Base-by-base conservation (phyloP, 2,888 invertebrate species). In the Cyclophora albipunctata region DNA sequence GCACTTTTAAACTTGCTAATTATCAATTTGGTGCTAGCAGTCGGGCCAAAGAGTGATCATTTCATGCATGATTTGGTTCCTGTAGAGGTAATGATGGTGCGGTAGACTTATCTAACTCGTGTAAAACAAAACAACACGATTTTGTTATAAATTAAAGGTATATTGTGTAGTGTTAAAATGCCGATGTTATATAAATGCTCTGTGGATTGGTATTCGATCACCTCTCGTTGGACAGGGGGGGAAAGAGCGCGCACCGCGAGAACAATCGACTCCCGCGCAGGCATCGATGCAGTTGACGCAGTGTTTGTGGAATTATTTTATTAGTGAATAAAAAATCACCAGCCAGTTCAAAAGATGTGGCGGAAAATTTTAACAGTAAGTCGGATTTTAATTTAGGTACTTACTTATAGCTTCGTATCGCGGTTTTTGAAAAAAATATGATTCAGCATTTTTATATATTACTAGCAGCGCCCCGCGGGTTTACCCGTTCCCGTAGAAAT, bases 151-250 rank as follows among this genome's bases (percentile, higher is more conserved):
- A 74, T 78, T 75, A 73, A 73, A 37, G 4, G 20, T 43, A 68
- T 68, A 74, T 73, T 75, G 73, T 73, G 69, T 59, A 74, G 71
- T 62, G 63, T 65, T 66, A 69, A 73, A 75, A 73, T 77, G 81
- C 60, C 71, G 69, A 75, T 71, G 76, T 81, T 79, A 79, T 81
- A 87, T 87, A 86, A 84, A 74, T 67, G 71, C 71, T 65, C 69
- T 74, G 20, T 62, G 67, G 72, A 37, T 20, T 20, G 68, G 68
- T 69, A 55, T 72, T 71, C 68, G 74, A 69, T 64, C 75, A 80
- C 73, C 64, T 72, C 72, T 76, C 80, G 78, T 83, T 78, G 71
- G 69, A 72, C 68, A 68, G 55, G 72, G 65, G 62, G 65, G 63
- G 70, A 70, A 20, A 66, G 67, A 74, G 77, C 78, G 67, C 73